phyloP scores from a whole-genome alignment of 1,140 invertebrate species.

The Eufriesea mexicana region DNA sequence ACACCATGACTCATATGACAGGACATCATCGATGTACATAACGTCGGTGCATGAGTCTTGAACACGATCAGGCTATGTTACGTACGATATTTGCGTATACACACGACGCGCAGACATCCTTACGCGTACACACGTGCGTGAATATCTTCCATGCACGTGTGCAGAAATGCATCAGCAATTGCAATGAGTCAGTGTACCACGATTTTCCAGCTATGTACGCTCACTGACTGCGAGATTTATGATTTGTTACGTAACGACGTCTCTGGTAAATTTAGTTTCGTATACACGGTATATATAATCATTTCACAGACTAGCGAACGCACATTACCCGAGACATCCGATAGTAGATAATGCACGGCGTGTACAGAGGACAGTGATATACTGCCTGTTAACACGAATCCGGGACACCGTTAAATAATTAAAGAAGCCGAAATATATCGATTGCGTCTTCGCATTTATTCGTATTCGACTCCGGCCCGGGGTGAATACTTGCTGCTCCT shows the following conservation, averaged over 20 bases:
- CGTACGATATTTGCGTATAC: constrained; percentile 8
- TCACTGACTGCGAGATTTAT: constrained; percentile 57
- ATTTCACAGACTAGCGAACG: constrained; percentile 67
- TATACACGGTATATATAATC: constrained; percentile 56
- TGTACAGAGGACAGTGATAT: constrained; percentile 46
- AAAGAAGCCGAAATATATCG: background rate
- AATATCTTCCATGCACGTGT: background rate
- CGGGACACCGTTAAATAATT: constrained; percentile 43
- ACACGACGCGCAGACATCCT: background rate
- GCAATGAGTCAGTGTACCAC: constrained; percentile 17
- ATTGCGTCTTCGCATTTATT: background rate
- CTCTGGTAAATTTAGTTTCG: constrained; percentile 45
- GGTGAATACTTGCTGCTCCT: background rate
- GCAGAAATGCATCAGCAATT: constrained; percentile 14
- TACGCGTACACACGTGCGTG: background rate
- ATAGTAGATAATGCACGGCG: constrained; percentile 56
- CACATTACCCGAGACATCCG: constrained; percentile 55
- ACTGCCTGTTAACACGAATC: constrained; percentile 63
- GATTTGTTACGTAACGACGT: constrained; percentile 61
- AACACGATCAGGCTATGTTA: background rate
- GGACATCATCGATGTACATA: constrained; percentile 36
- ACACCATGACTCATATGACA: constrained; percentile 53
- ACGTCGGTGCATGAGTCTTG: constrained; percentile 3
- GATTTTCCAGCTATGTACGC: constrained; percentile 45
- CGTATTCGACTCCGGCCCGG: background rate